Evolutionary conservation across 2,888 invertebrate species (phyloP), one percentile per base, ranked within the genome.

Genomic region (Pristionchus maxplancki): DNA sequence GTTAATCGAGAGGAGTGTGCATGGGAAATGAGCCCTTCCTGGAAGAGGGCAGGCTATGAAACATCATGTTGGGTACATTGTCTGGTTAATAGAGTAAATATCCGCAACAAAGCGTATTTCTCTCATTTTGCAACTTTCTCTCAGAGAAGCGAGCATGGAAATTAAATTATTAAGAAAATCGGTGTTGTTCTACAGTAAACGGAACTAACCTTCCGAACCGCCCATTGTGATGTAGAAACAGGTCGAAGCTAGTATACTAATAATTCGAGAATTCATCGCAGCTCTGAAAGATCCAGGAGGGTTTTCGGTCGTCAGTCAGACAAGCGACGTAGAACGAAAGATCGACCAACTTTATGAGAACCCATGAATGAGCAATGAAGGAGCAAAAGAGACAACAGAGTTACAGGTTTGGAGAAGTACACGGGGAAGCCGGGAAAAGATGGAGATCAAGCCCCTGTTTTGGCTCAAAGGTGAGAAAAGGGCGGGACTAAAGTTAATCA

Each of bases 401-500:
- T 53, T 48, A 1, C 48, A 5, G 48, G 48, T 9, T 53, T 17
- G 53, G 53, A 53, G 34, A 67, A 71, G 31, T 28, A 71, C 31
- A 37, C 37, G 5, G 34, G 1, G 24, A 17, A n/a, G 28, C 28
- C 4, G 8, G 64, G n/a, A n/a, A n/a, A 64, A 8, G 64, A 11
- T 48, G 31, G 64, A 31, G 64, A 31, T 24, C 31, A 48, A 48
- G 64, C 28, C 6, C 28, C 64, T 64, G 31, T 34, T 78, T 8
- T 78, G 44, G 8, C 44, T 78, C 74, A 44, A 78, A 78, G 74
- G 44, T 78, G 44, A 78, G 28, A 64, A 64, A 71, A 20, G 71
- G 44, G 74, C n/a, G 44, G 74, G 74, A 31, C 1, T 6, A 78
- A 78, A 44, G 15, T 78, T 78, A 78, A 78, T 78, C 74, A 78